Percentiles rank a stretch among this genome's conserved stretches.
Conservation (phyloP, 2,797 vertebrate species). For the Sebastes hubbsi region DNA sequence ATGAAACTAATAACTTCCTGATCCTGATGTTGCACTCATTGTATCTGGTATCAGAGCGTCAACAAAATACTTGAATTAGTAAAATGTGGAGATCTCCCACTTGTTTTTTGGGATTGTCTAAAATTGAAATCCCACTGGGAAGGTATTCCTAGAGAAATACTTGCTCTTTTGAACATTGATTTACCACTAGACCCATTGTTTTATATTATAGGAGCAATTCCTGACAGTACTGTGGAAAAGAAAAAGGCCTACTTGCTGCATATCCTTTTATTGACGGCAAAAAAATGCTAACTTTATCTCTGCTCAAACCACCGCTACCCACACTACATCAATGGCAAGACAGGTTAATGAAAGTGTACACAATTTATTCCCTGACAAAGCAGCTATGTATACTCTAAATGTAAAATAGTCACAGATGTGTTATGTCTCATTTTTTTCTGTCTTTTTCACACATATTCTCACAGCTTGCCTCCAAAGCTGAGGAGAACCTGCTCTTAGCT, state of each 20-base stretch:
- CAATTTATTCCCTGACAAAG: too few relatives aligned
- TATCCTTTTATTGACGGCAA: rapidly evolving
- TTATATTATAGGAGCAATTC: not conserved
- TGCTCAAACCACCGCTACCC: too few relatives aligned
- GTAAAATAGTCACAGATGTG: not conserved
- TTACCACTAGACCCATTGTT: not conserved
- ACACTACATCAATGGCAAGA: too few relatives aligned
- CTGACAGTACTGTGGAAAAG: not conserved
- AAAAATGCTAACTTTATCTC: too few relatives aligned
- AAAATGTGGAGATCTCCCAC: not conserved
- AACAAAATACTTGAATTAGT: not conserved
- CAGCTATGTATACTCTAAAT: too few relatives aligned
- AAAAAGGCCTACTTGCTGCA: not conserved
- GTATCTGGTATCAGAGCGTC: not conserved
- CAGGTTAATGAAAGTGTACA: too few relatives aligned
- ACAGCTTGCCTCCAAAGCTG: constrained; percentile 94
- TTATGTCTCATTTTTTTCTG: not conserved
- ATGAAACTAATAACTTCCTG: not conserved
- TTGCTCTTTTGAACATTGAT: not conserved
- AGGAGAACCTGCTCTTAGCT: constrained; percentile 93
- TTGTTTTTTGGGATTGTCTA: not conserved
- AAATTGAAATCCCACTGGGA: not conserved
- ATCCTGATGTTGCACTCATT: not conserved
- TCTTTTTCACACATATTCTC: not conserved
- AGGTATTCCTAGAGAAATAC: not conserved